Conservation (phyloP, 1,140 invertebrate species). For the Drosophila eugracilis region DNA sequence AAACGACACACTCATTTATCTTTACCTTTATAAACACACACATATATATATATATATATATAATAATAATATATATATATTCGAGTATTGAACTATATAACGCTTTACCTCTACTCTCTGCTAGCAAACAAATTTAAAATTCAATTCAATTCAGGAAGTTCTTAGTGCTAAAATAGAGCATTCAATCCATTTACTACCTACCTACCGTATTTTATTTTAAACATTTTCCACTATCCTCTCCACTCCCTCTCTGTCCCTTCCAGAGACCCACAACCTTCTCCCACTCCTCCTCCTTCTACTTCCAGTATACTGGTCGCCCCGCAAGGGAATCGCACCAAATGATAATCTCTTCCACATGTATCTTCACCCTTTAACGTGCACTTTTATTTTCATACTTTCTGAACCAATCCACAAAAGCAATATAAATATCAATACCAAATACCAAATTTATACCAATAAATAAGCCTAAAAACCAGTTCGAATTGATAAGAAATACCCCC, state of each 20-base stretch:
- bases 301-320: slow-evolving; percentile 8
- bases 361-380: slow-evolving; percentile 61
- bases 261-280: too few relatives aligned
- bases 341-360: slow-evolving; percentile 22
- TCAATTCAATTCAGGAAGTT: slow-evolving; percentile 36
- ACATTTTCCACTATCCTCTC: slow-evolving; percentile 46
- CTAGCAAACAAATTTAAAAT: slow-evolving; percentile 40
- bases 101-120: slow-evolving; percentile 57
- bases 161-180: slow-evolving; percentile 41
- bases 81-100: slow-evolving; percentile 53
- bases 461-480: background rate
- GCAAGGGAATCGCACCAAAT: background rate
- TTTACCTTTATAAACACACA: slow-evolving; percentile 31
- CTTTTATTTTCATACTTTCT: slow-evolving; percentile 74
- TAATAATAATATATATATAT: too few relatives aligned
- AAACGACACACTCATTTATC: slow-evolving; percentile 44
- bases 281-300: too few relatives aligned
- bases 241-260: background rate
- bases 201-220: slow-evolving; percentile 43
- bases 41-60: too few relatives aligned
- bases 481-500: slow-evolving; percentile 4
- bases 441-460: slow-evolving; percentile 14
- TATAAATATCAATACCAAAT: slow-evolving; percentile 37
- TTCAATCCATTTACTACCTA: slow-evolving; percentile 34
- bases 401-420: slow-evolving; percentile 49